phyloP scores from a whole-genome alignment of 2,113 vertebrate genomes.

The Bujurquina vittata region DNA sequence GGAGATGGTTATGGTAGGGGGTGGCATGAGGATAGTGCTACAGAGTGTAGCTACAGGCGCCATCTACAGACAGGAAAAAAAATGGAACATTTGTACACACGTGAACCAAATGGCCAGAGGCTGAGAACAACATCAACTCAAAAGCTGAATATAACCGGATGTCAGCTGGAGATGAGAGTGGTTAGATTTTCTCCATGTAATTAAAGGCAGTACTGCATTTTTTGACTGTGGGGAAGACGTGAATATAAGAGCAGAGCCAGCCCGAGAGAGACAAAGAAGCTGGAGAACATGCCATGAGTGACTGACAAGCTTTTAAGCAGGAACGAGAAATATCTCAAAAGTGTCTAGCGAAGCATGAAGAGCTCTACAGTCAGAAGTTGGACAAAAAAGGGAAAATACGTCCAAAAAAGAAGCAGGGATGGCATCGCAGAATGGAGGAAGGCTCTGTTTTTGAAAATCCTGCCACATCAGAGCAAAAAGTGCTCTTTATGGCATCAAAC shows the following conservation, averaged over 20 bases:
- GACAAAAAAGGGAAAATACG: slow-evolving; percentile 9
- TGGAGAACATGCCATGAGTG: slow-evolving; percentile 44
- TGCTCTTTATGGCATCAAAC: not conserved
- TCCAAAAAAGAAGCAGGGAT: not conserved
- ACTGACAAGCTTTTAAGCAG: slow-evolving; percentile 54
- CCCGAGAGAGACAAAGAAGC: slow-evolving; percentile 31
- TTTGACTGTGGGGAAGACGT: not conserved
- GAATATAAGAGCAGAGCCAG: slow-evolving; percentile 8
- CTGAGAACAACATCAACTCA: slow-evolving; percentile 45
- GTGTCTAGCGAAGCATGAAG: slow-evolving; percentile 43
- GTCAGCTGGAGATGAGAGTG: slow-evolving; percentile 7
- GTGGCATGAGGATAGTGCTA: slow-evolving; percentile 12
- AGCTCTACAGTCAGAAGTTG: slow-evolving; percentile 21
- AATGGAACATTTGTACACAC: slow-evolving; percentile 33
- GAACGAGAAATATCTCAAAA: slow-evolving; percentile 51
- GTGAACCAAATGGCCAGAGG: slow-evolving; percentile 40
- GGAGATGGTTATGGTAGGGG: not conserved
- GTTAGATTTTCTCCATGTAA: not conserved
- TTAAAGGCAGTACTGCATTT: slow-evolving; percentile 33
- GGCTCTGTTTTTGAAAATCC: slow-evolving; percentile 17
- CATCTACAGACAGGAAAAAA: slow-evolving; percentile 29
- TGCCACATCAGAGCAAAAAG: not conserved
- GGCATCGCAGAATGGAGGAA: not conserved
- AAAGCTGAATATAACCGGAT: slow-evolving; percentile 18
- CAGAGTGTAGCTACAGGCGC: slow-evolving; percentile 14